Evolutionary conservation across 2,888 invertebrate genomes (phyloP), one percentile per base, ranked within the genome.

Genomic region (Drosophila lutescens): DNA sequence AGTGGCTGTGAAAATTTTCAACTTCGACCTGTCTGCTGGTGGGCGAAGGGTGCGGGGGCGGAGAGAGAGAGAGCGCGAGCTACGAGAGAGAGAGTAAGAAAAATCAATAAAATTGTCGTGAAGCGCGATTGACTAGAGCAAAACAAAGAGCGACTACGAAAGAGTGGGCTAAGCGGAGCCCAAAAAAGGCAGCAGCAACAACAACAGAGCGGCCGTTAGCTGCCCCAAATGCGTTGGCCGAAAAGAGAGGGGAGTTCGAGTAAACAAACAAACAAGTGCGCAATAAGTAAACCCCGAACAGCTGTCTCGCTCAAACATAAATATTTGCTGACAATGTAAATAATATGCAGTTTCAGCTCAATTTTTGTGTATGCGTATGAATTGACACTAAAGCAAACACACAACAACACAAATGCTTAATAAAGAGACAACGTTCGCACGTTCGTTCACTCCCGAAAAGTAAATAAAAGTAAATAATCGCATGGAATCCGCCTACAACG

Each of bases 51-150:
- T 32, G 41, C 43, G 38, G 73, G 44, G 62, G 65, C 49, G 32
- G 43, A 53, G 47, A 43, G 46, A 43, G 44, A 17, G 34, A 49
- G 51, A 58, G 69, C 38, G 59, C 12, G 17, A 15, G 26, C 50
- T 40, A 53, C 41, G 32, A 34, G 65, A 68, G 81, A 80, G 81
- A 80, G 86, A 77, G 81, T 61, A 85, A 76, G 84, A 80, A 68
- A 80, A 80, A 80, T 80, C 80, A 86, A 80, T 86, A 86, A 83
- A 78, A 63, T 66, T 69, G 60, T 82, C 61, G 80, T 88, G 84
- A 76, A 83, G 72, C 73, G 85, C 89, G 85, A 87, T 89, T 89
- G 66, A 60, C 40, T 50, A 67, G 86, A 85, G 88, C 85, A 85
- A 89, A 85, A 85, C 89, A 85, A 79, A 88, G 66, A 73, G 36